Evolutionary conservation across 2,113 vertebrate genomes (phyloP).

Genomic region (Natator depressus): DNA sequence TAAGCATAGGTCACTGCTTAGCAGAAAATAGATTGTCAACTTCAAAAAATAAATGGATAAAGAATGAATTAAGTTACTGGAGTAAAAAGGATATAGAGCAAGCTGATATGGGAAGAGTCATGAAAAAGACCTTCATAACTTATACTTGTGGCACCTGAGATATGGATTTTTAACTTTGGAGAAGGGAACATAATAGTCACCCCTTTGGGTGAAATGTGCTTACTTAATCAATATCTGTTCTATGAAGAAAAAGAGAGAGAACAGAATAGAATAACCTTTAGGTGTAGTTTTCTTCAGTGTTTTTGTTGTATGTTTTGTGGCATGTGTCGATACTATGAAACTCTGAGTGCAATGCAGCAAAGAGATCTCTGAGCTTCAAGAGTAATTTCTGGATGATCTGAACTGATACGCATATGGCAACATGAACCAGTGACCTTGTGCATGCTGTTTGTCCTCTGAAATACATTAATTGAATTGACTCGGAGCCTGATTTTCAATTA

Average conservation of each 20-base stretch:
- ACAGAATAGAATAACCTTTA: background rate
- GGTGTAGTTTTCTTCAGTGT: background rate
- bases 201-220: background rate
- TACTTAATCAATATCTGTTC: background rate
- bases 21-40: background rate
- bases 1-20: background rate
- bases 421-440: background rate
- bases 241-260: background rate
- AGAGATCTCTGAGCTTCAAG: background rate
- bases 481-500: background rate
- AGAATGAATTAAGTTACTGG: background rate
- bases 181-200: background rate
- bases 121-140: background rate
- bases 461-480: background rate
- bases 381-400: background rate
- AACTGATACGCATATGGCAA: background rate
- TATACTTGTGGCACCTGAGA: background rate
- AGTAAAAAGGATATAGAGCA: background rate
- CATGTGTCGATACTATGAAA: background rate
- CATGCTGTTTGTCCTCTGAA: fast-evolving
- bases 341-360: background rate
- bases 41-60: background rate
- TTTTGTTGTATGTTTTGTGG: background rate
- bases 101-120: background rate
- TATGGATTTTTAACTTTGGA: background rate